A percentile compares a stretch with the other conserved stretches of the same genome.
Evolutionary conservation across 2,888 invertebrate species (phyloP).

Genomic region (Graphium colonna): DNA sequence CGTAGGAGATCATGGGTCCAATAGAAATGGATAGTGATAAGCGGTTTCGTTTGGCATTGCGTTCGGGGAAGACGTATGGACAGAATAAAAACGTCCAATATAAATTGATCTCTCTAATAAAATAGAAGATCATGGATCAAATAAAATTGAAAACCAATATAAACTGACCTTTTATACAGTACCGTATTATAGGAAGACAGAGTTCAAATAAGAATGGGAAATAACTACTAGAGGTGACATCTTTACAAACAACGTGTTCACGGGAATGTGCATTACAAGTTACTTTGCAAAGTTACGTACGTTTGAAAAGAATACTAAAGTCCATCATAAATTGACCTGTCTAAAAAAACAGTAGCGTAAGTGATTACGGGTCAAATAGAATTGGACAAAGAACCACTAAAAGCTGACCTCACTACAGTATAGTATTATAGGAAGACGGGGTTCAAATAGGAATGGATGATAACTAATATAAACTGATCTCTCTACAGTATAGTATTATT

Average conservation of each 20-base stretch:
- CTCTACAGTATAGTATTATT: too few species aligned
- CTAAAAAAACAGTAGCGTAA: background rate
- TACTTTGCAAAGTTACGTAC: background rate
- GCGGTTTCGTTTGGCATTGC: too few species aligned
- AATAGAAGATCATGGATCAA: conserved; percentile 10
- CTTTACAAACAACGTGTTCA: conserved; percentile 5
- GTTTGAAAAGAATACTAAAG: too few species aligned
- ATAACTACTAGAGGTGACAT: too few species aligned
- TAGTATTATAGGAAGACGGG: too few species aligned
- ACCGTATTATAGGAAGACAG: background rate
- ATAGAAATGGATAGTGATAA: conserved; percentile 35
- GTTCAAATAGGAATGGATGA: too few species aligned
- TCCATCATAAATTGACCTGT: conserved; percentile 5
- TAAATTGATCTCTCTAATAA: background rate
- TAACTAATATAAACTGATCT: too few species aligned
- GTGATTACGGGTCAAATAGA: conserved; percentile 20
- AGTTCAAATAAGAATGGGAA: conserved; percentile 31
- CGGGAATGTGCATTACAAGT: conserved; percentile 1
- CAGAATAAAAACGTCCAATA: conserved; percentile 1
- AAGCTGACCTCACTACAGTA: too few species aligned
- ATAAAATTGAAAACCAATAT: conserved; percentile 30
- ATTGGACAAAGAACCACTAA: conserved; percentile 28
- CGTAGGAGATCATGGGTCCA: conserved; percentile 10
- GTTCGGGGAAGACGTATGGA: conserved; percentile 2
- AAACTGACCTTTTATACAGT: background rate